Conservation (phyloP, 1,140 invertebrate species). For the Holcopasites calliopsidis region DNA sequence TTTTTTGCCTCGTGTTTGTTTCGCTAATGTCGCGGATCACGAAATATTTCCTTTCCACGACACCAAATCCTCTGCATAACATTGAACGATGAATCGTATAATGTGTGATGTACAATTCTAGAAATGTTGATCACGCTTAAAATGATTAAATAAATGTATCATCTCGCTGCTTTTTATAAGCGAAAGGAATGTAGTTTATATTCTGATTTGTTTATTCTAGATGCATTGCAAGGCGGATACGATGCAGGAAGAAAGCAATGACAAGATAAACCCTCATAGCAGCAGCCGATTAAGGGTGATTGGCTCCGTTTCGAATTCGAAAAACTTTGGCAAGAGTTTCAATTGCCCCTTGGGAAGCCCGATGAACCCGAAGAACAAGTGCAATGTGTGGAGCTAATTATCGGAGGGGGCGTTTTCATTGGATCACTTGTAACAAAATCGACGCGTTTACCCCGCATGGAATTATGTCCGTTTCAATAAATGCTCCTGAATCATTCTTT, state of each 20-base stretch:
- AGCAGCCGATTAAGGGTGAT: not conserved
- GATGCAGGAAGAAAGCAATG: not conserved
- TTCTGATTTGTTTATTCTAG: too few species aligned
- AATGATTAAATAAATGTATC: too few species aligned
- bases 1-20: not conserved
- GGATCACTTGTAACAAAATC: not conserved
- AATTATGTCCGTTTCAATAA: not conserved
- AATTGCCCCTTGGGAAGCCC: not conserved
- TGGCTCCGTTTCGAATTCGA: not conserved
- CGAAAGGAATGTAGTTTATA: too few species aligned
- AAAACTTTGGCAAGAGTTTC: slow-evolving; percentile 6
- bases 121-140: too few species aligned
- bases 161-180: too few species aligned
- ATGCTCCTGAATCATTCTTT: not conserved
- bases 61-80: too few species aligned
- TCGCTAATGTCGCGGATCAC: not conserved
- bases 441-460: not conserved
- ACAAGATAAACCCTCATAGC: not conserved
- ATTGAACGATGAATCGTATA: too few species aligned
- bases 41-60: too few species aligned
- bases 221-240: not conserved
- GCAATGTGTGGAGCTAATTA: slow-evolving; percentile 5
- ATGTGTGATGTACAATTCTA: too few species aligned
- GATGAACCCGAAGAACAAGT: not conserved
- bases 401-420: not conserved